phyloP scores from a whole-genome alignment of 2,888 invertebrate species.

The Sturmia bella region DNA sequence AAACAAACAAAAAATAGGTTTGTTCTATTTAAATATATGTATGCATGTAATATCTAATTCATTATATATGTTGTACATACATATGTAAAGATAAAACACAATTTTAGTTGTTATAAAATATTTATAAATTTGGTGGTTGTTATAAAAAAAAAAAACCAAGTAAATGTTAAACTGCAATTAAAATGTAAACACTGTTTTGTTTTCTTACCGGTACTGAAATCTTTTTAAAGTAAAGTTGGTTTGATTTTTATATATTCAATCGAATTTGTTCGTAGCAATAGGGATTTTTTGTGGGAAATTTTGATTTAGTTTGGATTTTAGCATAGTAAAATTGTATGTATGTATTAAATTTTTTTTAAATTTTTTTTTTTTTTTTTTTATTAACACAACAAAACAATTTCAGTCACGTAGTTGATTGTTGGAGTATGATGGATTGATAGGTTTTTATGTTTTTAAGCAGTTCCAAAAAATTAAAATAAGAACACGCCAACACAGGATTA shows the following conservation, averaged over 20 bases:
- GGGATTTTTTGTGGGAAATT: constrained; percentile 37
- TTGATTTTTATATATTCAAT: constrained; percentile 50
- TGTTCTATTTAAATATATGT: background rate
- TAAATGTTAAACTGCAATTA: constrained; percentile 67
- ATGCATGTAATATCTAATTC: background rate
- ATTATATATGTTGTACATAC: too few relatives aligned
- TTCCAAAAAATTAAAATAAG: constrained; percentile 56
- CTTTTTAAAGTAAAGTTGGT: constrained; percentile 73
- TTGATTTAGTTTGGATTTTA: constrained; percentile 28
- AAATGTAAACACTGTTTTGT: constrained; percentile 44
- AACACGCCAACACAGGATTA: constrained; percentile 55
- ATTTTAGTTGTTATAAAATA: constrained; percentile 60
- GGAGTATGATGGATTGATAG: constrained; percentile 54
- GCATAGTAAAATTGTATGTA: constrained; percentile 27
- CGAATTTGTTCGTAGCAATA: constrained; percentile 47
- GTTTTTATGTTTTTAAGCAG: constrained; percentile 56
- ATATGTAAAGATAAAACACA: constrained; percentile 46
- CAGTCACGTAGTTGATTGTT: constrained; percentile 50
- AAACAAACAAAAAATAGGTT: background rate
- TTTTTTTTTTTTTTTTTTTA: constrained; percentile 40
- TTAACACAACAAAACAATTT: constrained; percentile 50
- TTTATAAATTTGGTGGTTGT: constrained; percentile 73
- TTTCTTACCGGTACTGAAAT: constrained; percentile 80
- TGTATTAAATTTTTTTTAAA: constrained; percentile 18
- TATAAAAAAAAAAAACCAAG: constrained; percentile 37